phyloP scores from a whole-genome alignment of 2,113 vertebrate species.

The Toxotes jaculatrix region DNA sequence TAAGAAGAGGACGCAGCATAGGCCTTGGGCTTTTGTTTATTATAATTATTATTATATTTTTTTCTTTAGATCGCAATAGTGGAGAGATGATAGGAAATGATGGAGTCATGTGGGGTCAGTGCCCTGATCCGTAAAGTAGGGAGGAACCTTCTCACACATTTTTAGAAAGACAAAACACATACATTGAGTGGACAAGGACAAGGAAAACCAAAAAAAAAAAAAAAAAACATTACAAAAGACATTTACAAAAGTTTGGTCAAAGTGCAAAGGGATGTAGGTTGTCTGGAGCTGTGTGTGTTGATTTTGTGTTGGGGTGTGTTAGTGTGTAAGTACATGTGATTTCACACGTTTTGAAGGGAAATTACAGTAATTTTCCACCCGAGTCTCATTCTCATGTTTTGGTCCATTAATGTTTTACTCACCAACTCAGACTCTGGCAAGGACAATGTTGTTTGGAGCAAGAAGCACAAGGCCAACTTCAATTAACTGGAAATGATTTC shows the following conservation, averaged over 20 bases:
- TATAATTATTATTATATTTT: background rate
- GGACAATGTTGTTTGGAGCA: background rate
- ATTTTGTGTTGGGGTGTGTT: background rate
- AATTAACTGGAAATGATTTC: conserved; percentile 1
- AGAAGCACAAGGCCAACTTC: background rate
- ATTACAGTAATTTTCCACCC: background rate
- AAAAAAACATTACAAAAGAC: background rate
- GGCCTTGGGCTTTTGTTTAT: background rate
- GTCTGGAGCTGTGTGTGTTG: background rate
- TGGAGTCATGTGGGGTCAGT: too few relatives aligned
- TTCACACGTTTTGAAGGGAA: background rate
- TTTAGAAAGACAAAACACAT: too few relatives aligned
- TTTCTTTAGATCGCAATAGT: background rate
- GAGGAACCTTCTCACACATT: background rate
- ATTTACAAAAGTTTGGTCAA: background rate
- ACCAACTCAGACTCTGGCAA: background rate
- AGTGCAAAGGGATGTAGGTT: background rate
- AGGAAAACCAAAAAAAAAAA: background rate
- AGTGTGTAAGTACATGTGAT: background rate
- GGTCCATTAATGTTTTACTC: background rate
- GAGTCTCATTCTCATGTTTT: background rate
- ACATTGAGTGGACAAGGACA: background rate
- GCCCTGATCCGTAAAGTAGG: background rate
- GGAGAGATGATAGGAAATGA: background rate
- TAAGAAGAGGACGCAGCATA: background rate